Conservation (phyloP, 2,888 invertebrate genomes). For the Diabrotica balteata region DNA sequence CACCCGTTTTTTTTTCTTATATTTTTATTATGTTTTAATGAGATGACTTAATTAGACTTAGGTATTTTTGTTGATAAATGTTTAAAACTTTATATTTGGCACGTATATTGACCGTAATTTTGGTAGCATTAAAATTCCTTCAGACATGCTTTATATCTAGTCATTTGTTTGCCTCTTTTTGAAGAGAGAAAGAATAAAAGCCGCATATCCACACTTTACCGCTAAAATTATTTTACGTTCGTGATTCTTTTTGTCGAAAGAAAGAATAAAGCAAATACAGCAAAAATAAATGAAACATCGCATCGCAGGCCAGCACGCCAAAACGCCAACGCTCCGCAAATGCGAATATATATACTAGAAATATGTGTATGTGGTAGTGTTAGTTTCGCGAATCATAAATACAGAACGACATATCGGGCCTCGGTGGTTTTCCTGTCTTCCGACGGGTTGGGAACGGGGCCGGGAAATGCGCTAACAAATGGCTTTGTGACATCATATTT, state of each 20-base stretch:
- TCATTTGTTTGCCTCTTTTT: background rate
- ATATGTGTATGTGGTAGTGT: slow-evolving; percentile 27
- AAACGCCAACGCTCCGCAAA: slow-evolving; percentile 20
- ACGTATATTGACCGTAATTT: no score
- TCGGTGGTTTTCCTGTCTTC: slow-evolving; percentile 59
- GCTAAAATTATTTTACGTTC: slow-evolving; percentile 9
- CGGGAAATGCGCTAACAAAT: slow-evolving; percentile 60
- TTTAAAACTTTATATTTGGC: no score
- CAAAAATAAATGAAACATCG: slow-evolving; percentile 20
- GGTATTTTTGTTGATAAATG: no score
- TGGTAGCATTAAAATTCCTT: no score
- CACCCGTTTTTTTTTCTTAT: no score
- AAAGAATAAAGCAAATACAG: slow-evolving; percentile 14
- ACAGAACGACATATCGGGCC: slow-evolving; percentile 60
- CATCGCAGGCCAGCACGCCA: slow-evolving; percentile 5
- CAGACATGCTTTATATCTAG: no score
- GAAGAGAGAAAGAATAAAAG: background rate
- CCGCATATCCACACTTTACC: background rate
- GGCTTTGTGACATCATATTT: slow-evolving; percentile 61
- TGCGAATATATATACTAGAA: slow-evolving; percentile 23
- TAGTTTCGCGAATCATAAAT: slow-evolving; percentile 53
- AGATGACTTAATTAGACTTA: no score
- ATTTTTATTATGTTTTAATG: no score
- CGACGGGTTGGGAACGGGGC: slow-evolving; percentile 56
- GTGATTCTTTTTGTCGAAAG: slow-evolving; percentile 8